Conservation (phyloP, 2,888 invertebrate genomes). For the Diachrysia chrysitis region DNA sequence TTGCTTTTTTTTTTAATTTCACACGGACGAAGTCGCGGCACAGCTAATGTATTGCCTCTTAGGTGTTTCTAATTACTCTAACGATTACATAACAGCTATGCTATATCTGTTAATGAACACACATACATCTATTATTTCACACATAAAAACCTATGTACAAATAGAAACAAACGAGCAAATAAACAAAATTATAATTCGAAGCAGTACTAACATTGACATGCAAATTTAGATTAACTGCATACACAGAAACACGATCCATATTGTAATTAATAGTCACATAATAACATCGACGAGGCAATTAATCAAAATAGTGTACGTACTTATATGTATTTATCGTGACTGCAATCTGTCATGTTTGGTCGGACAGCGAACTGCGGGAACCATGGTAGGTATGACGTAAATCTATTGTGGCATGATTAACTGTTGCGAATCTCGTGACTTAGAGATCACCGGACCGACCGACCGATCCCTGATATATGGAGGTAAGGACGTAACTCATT, state of each 20-base stretch:
- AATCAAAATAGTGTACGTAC: slow-evolving; percentile 37
- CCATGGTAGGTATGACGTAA: slow-evolving; percentile 39
- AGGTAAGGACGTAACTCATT: slow-evolving; percentile 7
- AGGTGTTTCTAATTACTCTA: too few species aligned
- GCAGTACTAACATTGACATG: not conserved
- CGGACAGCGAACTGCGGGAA: slow-evolving; percentile 3
- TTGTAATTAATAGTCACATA: slow-evolving; percentile 38
- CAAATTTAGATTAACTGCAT: slow-evolving; percentile 24
- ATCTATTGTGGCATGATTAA: slow-evolving; percentile 54
- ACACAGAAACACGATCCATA: slow-evolving; percentile 5
- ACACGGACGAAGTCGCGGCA: too few species aligned
- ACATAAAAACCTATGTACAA: not conserved
- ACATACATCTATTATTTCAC: too few species aligned
- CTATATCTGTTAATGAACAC: too few species aligned
- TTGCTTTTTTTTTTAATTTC: too few species aligned
- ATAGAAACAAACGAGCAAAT: not conserved
- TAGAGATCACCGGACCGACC: slow-evolving; percentile 34
- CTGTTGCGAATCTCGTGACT: slow-evolving; percentile 18
- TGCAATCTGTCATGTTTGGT: slow-evolving; percentile 40
- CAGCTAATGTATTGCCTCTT: too few species aligned
- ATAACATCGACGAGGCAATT: slow-evolving; percentile 33
- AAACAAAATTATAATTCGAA: not conserved
- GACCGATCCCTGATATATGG: slow-evolving; percentile 9
- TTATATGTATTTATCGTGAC: slow-evolving; percentile 43
- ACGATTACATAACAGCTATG: too few species aligned